Percentiles rank a stretch among this genome's conserved stretches.
Conservation (phyloP, 2,797 vertebrate genomes). For the Onychomys leucogaster region DNA sequence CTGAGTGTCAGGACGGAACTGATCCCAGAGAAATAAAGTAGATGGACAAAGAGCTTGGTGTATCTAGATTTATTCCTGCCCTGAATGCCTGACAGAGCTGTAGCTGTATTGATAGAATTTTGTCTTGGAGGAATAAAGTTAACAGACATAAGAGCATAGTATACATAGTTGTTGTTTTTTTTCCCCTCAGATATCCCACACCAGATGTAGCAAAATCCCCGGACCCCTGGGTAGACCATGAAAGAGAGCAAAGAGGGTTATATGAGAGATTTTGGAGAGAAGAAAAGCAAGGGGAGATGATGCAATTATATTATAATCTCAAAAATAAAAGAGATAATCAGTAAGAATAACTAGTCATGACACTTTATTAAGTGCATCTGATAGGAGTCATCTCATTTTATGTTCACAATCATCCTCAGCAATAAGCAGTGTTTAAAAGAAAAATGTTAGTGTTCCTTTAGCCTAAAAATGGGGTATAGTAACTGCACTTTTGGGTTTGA, state of each 20-base stretch:
- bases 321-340: background rate
- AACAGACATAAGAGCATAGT: too few relatives aligned
- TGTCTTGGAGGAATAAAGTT: too few relatives aligned
- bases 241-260: background rate
- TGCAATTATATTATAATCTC: background rate
- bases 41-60: too few relatives aligned
- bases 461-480: background rate
- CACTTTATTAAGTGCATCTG: background rate
- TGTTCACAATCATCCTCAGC: background rate
- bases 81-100: too few relatives aligned
- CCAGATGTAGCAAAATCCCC: too few relatives aligned
- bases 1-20: too few relatives aligned
- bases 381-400: constrained; percentile 17
- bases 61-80: too few relatives aligned
- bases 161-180: too few relatives aligned
- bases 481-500: background rate
- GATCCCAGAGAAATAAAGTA: too few relatives aligned
- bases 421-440: constrained; percentile 33
- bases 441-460: background rate
- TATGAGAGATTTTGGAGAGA: background rate
- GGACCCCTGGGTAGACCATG: too few relatives aligned
- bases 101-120: too few relatives aligned
- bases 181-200: too few relatives aligned
- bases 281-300: background rate
- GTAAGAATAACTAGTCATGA: constrained; percentile 1